Evolutionary conservation across 2,113 vertebrate species (phyloP), one percentile per base, ranked within the genome.

Genomic region (Formicarius rufipectus): DNA sequence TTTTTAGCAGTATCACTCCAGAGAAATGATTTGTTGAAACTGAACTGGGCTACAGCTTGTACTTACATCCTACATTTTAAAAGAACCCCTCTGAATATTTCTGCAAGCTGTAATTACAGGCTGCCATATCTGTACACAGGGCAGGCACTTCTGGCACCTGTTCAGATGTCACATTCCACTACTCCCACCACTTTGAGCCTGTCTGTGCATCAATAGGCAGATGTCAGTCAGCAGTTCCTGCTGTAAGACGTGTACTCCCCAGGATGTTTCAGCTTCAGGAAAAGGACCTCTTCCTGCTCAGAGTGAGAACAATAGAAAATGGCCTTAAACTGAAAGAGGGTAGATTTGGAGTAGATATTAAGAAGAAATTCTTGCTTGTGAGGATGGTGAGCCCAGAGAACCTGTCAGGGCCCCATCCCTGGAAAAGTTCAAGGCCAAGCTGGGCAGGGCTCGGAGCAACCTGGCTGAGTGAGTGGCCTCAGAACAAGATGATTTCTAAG

Each of bases 71-170:
- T 62, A 12, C 3, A 52, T 1, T 27, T 55, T 4, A 1, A 35
- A 50, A 23, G 39, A 30, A 3, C 2, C 17, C 23, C 39, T 39
- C 0, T 18, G 39, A 35, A 8, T 66, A 5, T 17, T 73, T 76
- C 23, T 83, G 40, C 12, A 18, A 42, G 23, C 44, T 76, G 44
- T 31, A 31, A 27, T 75, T 69, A n/a, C 27, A 40, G 60, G 60
- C 13, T 63, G 62, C 31, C 14, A 10, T 10, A 27, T 1, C 56
- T 59, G 39, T 62, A 55, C 19, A 7, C 0, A 2, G 52, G 47
- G 8, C 44, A 58, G 12, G 37, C 7, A 14, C 58, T 69, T 59
- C 58, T 83, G 60, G 75, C 47, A 23, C 60, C 25, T 82, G 59
- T 69, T 84, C n/a, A 62, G 80, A 12, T 59, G n/a, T 20, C 52